Percentiles rank a stretch among this genome's conserved stretches.
Conservation (phyloP, 2,113 vertebrate genomes). For the Salvelinus fontinalis region DNA sequence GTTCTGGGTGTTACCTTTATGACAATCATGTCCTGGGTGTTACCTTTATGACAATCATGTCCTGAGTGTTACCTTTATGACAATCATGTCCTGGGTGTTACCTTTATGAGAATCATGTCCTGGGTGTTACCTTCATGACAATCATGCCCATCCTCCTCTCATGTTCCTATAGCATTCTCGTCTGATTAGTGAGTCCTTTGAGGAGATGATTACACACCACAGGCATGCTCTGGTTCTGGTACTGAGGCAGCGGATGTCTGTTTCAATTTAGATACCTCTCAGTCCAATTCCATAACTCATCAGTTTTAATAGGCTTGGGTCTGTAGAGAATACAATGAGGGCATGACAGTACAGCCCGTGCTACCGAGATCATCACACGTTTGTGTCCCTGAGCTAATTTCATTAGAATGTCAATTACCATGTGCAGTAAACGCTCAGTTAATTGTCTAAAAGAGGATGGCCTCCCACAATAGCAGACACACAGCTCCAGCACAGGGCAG, state of each 20-base stretch:
- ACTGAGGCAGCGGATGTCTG: conserved; percentile 14
- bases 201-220: conserved; percentile 11
- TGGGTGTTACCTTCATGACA: background rate
- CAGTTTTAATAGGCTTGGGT: conserved; percentile 51
- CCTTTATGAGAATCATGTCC: too few species aligned
- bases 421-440: conserved; percentile 58
- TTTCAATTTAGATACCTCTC: conserved; percentile 21
- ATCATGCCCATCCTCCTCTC: conserved; percentile 24
- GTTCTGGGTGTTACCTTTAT: background rate
- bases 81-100: too few species aligned
- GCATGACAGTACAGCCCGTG: conserved; percentile 35
- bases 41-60: too few species aligned
- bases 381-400: conserved; percentile 47
- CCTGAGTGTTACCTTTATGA: background rate
- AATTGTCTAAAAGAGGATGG: conserved; percentile 56
- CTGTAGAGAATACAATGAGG: conserved; percentile 58
- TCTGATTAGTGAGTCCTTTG: conserved; percentile 5
- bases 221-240: conserved; percentile 20
- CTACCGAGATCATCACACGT: conserved; percentile 23
- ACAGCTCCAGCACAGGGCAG: conserved; percentile 28
- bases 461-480: conserved; percentile 32
- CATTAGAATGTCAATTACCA: conserved; percentile 60
- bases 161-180: conserved; percentile 5
- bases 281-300: conserved; percentile 42
- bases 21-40: conserved; percentile 7